phyloP scores from a whole-genome alignment of 2,888 invertebrate species.

The Galerucella pusilla region DNA sequence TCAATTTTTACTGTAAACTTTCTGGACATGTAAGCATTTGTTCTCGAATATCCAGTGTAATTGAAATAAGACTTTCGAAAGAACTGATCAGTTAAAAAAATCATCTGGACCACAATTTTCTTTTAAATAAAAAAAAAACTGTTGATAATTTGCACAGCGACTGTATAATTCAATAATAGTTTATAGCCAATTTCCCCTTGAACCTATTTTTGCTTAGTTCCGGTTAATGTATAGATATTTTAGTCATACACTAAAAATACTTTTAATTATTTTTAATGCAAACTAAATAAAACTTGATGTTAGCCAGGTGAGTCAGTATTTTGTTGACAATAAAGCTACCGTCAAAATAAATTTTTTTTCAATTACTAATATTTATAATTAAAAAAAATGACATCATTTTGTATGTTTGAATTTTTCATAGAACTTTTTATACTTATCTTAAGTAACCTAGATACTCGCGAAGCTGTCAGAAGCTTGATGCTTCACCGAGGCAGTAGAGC shows the following conservation, averaged over 20 bases:
- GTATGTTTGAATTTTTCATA: background rate
- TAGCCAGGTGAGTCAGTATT: conserved; percentile 8
- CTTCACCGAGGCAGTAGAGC: too few relatives aligned
- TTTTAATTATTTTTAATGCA: background rate
- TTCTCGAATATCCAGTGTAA: too few relatives aligned
- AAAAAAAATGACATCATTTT: background rate
- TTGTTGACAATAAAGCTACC: conserved; percentile 15
- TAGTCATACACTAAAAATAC: conserved; percentile 19
- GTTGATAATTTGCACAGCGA: too few relatives aligned
- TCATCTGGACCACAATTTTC: too few relatives aligned
- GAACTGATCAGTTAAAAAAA: too few relatives aligned
- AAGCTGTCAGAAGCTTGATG: too few relatives aligned
- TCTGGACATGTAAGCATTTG: too few relatives aligned
- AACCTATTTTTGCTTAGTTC: conserved; percentile 22
- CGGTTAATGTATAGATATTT: background rate
- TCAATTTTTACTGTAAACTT: too few relatives aligned
- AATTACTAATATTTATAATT: background rate
- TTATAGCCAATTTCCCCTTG: conserved; percentile 11
- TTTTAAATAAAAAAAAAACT: too few relatives aligned
- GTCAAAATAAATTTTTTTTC: conserved; percentile 15
- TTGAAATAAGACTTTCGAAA: too few relatives aligned
- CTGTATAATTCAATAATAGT: background rate
- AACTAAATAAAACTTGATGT: background rate
- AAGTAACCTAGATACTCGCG: too few relatives aligned
- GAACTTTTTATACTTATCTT: too few relatives aligned